phyloP scores from a whole-genome alignment of 2,888 invertebrate genomes.

The Pachymerium ferrugineum region DNA sequence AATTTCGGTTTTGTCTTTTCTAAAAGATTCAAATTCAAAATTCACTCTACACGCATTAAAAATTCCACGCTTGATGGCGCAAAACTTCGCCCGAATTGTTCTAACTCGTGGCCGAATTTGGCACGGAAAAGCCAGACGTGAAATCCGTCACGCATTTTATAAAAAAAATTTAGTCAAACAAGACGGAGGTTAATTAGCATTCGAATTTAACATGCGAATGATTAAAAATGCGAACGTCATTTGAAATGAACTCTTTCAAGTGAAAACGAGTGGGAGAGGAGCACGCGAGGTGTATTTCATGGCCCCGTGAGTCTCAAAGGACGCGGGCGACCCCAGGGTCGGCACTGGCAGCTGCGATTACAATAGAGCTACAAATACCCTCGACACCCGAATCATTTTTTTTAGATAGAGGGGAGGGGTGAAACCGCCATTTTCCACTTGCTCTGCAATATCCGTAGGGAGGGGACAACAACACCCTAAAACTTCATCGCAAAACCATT shows the following conservation, averaged over 20 bases:
- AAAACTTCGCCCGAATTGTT: neutral
- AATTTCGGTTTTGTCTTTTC: neutral
- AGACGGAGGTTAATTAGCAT: too few relatives aligned
- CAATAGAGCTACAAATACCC: neutral
- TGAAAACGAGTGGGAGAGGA: neutral
- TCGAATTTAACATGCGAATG: too few relatives aligned
- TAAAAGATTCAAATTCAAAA: neutral
- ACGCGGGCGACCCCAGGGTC: neutral
- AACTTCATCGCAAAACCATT: neutral
- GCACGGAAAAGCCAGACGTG: neutral
- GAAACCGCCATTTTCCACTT: neutral
- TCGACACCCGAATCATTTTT: neutral
- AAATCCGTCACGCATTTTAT: neutral
- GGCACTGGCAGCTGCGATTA: neutral
- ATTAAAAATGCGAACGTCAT: neutral
- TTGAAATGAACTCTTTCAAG: neutral
- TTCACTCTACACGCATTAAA: neutral
- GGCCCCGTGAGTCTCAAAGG: neutral
- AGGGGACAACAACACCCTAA: neutral
- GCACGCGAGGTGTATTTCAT: neutral
- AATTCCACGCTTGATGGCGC: neutral
- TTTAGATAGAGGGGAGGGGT: neutral
- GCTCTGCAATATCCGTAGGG: neutral
- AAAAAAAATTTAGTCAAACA: neutral
- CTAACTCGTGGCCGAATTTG: neutral